A percentile compares a stretch with the other conserved stretches of the same genome.
Evolutionary conservation across 1,140 invertebrate genomes (phyloP).

Genomic region (Himalopsyche phryganea): DNA sequence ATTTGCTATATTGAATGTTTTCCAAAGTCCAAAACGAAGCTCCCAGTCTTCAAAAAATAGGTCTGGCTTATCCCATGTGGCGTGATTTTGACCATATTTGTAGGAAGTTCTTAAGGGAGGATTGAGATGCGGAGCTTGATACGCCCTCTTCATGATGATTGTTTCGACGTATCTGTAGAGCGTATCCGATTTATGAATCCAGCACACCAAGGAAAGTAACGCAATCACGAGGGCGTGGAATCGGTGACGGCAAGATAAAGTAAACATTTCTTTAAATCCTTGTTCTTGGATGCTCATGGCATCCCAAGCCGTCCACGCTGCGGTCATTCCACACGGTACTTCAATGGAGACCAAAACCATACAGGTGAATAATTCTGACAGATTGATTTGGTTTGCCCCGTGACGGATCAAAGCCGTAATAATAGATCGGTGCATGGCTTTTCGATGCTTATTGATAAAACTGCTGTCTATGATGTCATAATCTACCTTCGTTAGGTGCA

Average conservation of each 20-base stretch:
- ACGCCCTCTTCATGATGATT: constrained; percentile 52
- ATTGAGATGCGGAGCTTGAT: constrained; percentile 59
- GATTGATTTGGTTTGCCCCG: constrained; percentile 43
- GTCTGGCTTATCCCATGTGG: constrained; percentile 58
- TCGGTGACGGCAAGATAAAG: constrained; percentile 43
- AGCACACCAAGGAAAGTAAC: constrained; percentile 57
- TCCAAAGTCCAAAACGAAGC: constrained; percentile 59
- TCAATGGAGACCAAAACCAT: constrained; percentile 55
- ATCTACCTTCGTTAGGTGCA: constrained; percentile 40
- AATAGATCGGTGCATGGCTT: constrained; percentile 50
- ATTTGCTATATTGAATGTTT: constrained; percentile 45
- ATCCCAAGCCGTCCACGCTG: constrained; percentile 53
- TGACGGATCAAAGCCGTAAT: constrained; percentile 50
- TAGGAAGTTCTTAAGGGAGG: constrained; percentile 55
- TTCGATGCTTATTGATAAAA: constrained; percentile 51
- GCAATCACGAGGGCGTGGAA: constrained; percentile 56
- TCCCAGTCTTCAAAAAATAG: constrained; percentile 63
- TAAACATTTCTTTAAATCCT: constrained; percentile 39
- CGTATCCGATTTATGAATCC: constrained; percentile 54
- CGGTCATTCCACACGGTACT: constrained; percentile 57
- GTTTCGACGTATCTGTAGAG: constrained; percentile 56
- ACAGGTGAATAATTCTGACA: constrained; percentile 53
- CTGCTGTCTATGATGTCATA: constrained; percentile 46
- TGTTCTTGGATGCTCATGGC: constrained; percentile 56
- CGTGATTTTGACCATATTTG: constrained; percentile 52